Evolutionary conservation across 2,888 invertebrate species (phyloP), one percentile per base, ranked within the genome.

Genomic region (Acanthosepion pharaonis): DNA sequence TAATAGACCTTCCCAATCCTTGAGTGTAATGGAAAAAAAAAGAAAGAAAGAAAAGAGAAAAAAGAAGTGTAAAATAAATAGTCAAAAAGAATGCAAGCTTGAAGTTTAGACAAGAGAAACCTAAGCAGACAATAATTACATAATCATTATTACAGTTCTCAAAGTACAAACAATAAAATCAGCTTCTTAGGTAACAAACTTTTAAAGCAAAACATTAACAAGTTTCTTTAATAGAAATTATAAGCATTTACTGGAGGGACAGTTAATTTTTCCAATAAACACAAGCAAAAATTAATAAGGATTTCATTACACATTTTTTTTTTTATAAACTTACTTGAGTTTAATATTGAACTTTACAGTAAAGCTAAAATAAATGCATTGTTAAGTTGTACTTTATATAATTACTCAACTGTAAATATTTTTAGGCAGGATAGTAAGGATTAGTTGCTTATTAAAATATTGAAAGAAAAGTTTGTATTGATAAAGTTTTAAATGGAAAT

Each of bases 1-100:
- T 78, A 78, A 78, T 78, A 78, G 78, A 78, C 78, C n/a, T 78
- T 78, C 78, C 78, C 78, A 78, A 78, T 78, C 78, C 78, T 78
- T 78, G 78, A 78, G 78, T 78, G 78, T 33, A 78, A 78, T 78
- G 78, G 78, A 78, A 23, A 15, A 78, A 59, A 78, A 78, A 78
- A 78, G n/a, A 78, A n/a, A 78, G n/a, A 78, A 78, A 25, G 28
- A 78, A 33, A 78, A 33, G 33, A 78, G 78, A 78, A 78, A 78
- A 78, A 78, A 78, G 78, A 78, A n/a, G 78, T 78, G n/a, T 78
- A 78, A 78, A 33, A 78, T 78, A 78, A 78, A 78, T 33, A 33
- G 78, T 78, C n/a, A 78, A 5, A 5, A 33, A 33, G 15, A 78
- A n/a, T n/a, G n/a, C n/a, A n/a, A 78, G 11, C 5, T 78, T 78